Evolutionary conservation across 2,888 invertebrate genomes (phyloP).

Genomic region (Cyclophora albipunctata): DNA sequence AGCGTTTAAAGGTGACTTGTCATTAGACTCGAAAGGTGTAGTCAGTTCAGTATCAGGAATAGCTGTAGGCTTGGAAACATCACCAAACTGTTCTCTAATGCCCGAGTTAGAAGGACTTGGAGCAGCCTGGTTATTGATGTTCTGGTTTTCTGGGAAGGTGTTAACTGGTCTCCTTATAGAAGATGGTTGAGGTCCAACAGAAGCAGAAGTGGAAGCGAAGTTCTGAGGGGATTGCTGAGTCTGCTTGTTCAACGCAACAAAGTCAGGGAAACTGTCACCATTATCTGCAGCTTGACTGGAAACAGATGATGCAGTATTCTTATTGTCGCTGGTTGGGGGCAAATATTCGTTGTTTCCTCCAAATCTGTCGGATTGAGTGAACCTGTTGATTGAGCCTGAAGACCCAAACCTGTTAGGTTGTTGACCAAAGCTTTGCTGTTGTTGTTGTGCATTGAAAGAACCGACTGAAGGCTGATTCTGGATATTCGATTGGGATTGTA

Average conservation of each 20-base stretch:
- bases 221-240: slow-evolving; percentile 4
- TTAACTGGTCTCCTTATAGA: slow-evolving; percentile 1
- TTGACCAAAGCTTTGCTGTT: slow-evolving; percentile 1
- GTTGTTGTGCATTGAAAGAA: neutral
- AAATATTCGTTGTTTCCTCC: slow-evolving; percentile 32
- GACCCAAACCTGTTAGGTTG: slow-evolving; percentile 4
- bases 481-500: slow-evolving; percentile 5
- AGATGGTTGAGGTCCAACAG: slow-evolving; percentile 4
- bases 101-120: neutral
- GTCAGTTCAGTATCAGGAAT: slow-evolving; percentile 38
- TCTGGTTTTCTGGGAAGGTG: slow-evolving; percentile 4
- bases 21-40: slow-evolving; percentile 37
- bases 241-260: slow-evolving; percentile 2
- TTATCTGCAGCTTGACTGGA: too few species aligned
- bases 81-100: too few species aligned
- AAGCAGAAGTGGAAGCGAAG: slow-evolving; percentile 9
- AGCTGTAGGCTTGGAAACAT: slow-evolving; percentile 22
- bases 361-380: slow-evolving; percentile 8
- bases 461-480: slow-evolving; percentile 5
- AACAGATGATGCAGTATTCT: too few species aligned
- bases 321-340: slow-evolving; percentile 23
- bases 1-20: slow-evolving; percentile 8
- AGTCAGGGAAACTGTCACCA: neutral
- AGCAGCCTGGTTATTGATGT: slow-evolving; percentile 15
- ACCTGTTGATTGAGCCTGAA: slow-evolving; percentile 1